Percentiles rank a stretch among this genome's conserved stretches.
phyloP scores from a whole-genome alignment of 1,140 invertebrate genomes.

The Drosophila bocqueti region DNA sequence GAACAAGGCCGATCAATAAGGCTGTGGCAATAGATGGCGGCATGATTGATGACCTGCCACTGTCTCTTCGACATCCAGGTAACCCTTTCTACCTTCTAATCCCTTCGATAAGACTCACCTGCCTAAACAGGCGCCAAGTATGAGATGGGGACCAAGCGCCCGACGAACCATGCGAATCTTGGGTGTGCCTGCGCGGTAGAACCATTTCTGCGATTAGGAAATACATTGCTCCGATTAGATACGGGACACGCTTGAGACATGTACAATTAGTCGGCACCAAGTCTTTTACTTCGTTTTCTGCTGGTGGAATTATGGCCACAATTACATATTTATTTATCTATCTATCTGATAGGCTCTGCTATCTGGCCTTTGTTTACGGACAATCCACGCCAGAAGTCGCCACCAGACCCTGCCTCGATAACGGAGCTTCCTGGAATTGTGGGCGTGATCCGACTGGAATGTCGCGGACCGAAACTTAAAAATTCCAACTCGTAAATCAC shows the following conservation, averaged over 20 bases:
- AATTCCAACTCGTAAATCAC: slow-evolving; percentile 54
- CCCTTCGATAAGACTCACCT: slow-evolving; percentile 21
- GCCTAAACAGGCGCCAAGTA: slow-evolving; percentile 29
- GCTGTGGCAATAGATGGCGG: neutral
- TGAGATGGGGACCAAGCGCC: neutral
- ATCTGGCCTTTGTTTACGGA: slow-evolving; percentile 42
- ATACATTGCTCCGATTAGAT: slow-evolving; percentile 66
- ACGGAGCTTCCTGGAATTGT: slow-evolving; percentile 38
- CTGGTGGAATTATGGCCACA: slow-evolving; percentile 53
- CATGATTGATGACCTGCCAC: slow-evolving; percentile 27
- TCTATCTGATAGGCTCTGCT: slow-evolving; percentile 51
- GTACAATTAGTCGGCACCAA: slow-evolving; percentile 23
- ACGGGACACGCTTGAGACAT: slow-evolving; percentile 36
- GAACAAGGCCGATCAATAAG: slow-evolving; percentile 29
- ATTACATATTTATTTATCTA: slow-evolving; percentile 71
- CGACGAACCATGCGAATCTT: slow-evolving; percentile 33
- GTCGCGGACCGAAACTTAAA: slow-evolving; percentile 6
- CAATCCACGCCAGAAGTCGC: slow-evolving; percentile 43
- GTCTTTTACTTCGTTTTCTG: slow-evolving; percentile 15
- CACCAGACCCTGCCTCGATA: slow-evolving; percentile 28
- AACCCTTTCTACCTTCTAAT: slow-evolving; percentile 15
- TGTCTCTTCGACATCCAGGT: neutral
- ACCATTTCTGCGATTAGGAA: slow-evolving; percentile 56
- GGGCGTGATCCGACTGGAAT: neutral
- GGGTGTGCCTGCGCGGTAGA: neutral